Base-by-base conservation (phyloP, 2,888 invertebrate species). In the Dexiosoma caninum region DNA sequence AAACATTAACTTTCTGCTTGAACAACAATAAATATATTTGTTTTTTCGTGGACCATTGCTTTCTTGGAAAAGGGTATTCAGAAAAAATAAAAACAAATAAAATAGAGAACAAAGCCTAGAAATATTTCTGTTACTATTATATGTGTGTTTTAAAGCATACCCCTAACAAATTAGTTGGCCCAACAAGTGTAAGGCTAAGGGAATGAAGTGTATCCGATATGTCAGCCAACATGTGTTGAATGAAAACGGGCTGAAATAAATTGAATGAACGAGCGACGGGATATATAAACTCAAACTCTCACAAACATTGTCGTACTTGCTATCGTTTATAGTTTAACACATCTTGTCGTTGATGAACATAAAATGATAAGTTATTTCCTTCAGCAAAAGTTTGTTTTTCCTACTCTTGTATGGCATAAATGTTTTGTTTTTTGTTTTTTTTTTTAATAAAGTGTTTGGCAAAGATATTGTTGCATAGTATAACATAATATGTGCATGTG, bases 351-450 rank as follows among this genome's bases (percentile, higher is more conserved):
- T 80, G 76, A 76, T 80, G 71, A 80, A 71, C 67, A 76, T 76
- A 71, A 80, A 80, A 71, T 76, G 75, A 80, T 76, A 80, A 80
- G 44, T 76, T 67, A 76, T 80, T 80, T 80, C 75, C 80, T 66
- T 75, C 53, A 69, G 57, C 55, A 21, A 69, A 69, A 74, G 40
- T 79, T 78, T 74, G 40, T 66, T 5, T 27, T 27, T 27, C 6
- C 6, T 27, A 27, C 27, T 27, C 27, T n/a, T n/a, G n/a, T n/a
- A n/a, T n/a, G n/a, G n/a, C n/a, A n/a, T n/a, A n/a, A n/a, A n/a
- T n/a, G n/a, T n/a, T n/a, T n/a, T n/a, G n/a, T n/a, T n/a, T n/a
- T n/a, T n/a, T n/a, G n/a, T n/a, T n/a, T n/a, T n/a, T n/a, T n/a
- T n/a, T n/a, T n/a, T 32, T 44, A 51, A 51, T 37, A 55, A 53